Conservation (phyloP, 2,113 vertebrate genomes). For the Leucoraja erinaceus region DNA sequence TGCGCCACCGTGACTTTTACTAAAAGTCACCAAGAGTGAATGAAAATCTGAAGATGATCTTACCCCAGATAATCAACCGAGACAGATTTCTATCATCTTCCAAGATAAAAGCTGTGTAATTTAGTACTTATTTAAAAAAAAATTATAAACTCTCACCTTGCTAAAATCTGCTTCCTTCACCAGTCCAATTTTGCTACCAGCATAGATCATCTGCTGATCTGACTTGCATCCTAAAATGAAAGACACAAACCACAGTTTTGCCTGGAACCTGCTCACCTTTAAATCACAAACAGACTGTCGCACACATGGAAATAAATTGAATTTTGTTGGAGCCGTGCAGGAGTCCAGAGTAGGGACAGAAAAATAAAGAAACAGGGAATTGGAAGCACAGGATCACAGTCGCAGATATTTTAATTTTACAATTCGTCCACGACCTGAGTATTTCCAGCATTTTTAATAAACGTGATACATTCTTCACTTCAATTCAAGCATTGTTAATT, state of each 20-base stretch:
- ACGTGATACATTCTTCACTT: too few species aligned
- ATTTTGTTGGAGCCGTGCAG: too few species aligned
- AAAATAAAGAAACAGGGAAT: too few species aligned
- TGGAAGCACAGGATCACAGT: too few species aligned
- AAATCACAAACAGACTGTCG: not conserved
- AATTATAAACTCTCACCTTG: constrained; percentile 65
- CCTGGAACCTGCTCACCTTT: not conserved
- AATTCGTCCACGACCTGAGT: too few species aligned
- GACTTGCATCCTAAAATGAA: constrained; percentile 75
- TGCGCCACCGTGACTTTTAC: not conserved
- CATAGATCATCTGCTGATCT: constrained; percentile 97
- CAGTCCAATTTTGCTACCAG: constrained; percentile 92
- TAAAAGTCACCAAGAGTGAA: not conserved
- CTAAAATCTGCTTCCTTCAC: constrained; percentile 82
- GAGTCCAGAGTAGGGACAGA: too few species aligned
- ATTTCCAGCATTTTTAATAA: too few species aligned
- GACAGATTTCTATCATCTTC: too few species aligned
- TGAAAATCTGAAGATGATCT: too few species aligned
- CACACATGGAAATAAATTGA: not conserved
- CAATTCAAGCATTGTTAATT: too few species aligned
- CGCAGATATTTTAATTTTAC: too few species aligned
- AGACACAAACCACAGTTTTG: not conserved
- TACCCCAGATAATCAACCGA: too few species aligned
- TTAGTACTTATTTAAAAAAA: not conserved
- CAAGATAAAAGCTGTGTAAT: not conserved